Conservation (phyloP, 2,797 vertebrate genomes). For the Pipistrellus pygmaeus region DNA sequence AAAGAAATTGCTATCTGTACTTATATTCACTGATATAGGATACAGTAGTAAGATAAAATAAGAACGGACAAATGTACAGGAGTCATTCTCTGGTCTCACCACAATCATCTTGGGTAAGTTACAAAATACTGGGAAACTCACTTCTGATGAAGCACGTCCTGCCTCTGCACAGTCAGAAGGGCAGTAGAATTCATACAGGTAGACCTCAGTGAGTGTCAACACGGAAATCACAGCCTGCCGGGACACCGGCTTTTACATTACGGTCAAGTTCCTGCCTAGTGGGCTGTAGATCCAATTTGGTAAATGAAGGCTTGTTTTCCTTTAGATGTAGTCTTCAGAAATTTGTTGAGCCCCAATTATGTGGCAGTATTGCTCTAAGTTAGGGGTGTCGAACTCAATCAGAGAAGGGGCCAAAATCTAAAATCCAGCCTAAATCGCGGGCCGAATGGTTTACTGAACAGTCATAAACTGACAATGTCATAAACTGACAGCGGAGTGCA, state of each 20-base stretch:
- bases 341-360: neutral
- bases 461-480: no score
- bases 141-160: neutral
- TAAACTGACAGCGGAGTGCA: no score
- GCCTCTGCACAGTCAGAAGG: no score
- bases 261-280: neutral
- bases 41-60: neutral
- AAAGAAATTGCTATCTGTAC: no score
- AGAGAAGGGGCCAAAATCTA: no score
- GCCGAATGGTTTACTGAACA: no score
- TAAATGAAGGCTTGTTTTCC: slow-evolving; percentile 20
- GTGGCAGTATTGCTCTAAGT: neutral
- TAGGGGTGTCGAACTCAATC: no score
- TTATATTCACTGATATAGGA: neutral
- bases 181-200: accelerated
- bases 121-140: neutral
- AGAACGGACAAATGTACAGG: neutral
- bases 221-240: neutral
- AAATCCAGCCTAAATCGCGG: no score
- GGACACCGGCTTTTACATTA: neutral
- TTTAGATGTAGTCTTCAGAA: neutral
- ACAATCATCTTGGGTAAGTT: neutral
- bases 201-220: neutral
- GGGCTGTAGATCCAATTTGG: neutral
- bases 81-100: neutral